Conservation (phyloP, 2,888 invertebrate species). For the Acleris laterana region DNA sequence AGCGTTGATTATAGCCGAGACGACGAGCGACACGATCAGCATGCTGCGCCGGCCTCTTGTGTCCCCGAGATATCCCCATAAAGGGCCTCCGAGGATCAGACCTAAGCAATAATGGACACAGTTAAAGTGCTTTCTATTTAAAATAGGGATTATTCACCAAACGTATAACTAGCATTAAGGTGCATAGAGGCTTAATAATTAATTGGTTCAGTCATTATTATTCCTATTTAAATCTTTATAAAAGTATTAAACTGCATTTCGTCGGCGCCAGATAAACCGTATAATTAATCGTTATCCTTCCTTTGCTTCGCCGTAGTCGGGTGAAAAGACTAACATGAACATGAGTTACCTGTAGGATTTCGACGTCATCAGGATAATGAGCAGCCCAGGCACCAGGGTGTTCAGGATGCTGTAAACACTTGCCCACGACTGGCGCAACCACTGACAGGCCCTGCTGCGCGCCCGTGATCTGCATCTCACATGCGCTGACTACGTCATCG, state of each 20-base stretch:
- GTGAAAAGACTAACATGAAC: background rate
- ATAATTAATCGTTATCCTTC: no score
- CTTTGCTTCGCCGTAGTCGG: no score
- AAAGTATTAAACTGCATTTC: no score
- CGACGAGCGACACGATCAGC: slow-evolving; percentile 56
- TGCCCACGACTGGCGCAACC: slow-evolving; percentile 26
- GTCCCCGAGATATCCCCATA: slow-evolving; percentile 73
- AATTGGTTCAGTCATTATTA: no score
- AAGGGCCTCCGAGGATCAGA: slow-evolving; percentile 56
- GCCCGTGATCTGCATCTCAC: slow-evolving; percentile 43
- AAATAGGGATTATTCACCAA: no score
- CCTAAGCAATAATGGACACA: slow-evolving; percentile 46
- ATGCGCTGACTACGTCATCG: slow-evolving; percentile 45
- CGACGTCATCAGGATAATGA: background rate
- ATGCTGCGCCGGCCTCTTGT: slow-evolving; percentile 62
- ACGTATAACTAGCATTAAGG: no score
- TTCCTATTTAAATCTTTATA: no score
- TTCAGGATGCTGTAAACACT: no score
- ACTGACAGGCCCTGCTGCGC: slow-evolving; percentile 44
- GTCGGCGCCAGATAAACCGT: no score
- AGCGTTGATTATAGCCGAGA: slow-evolving; percentile 56
- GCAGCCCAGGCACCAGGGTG: no score
- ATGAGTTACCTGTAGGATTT: background rate
- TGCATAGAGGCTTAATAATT: no score
- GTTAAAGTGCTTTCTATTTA: no score